Evolutionary conservation across 1,140 invertebrate species (phyloP), one percentile per base, ranked within the genome.

Genomic region (Drosophila baimaii): DNA sequence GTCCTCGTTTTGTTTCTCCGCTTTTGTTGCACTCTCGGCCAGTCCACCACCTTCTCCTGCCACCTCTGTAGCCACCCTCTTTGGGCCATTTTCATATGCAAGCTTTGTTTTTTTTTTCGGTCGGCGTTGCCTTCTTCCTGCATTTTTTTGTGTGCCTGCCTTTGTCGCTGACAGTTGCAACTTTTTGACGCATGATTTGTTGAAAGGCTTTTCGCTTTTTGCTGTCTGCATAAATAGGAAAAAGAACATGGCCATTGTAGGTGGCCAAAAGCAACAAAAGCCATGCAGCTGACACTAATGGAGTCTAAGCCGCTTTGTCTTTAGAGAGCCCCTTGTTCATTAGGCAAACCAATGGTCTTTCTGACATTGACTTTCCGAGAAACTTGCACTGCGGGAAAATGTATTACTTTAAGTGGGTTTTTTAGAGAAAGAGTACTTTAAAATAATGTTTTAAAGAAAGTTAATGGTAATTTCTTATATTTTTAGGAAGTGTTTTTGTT

Each of bases 151-250:
- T 59, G 13, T 10, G 23, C 29, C 47, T 57, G 58, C 39, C 55
- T 62, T 73, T 62, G 66, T 71, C 69, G 52, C 81, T 88, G 84
- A 88, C 84, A 88, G 84, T 89, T 84, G 76, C 80, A 84, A 89
- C 84, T 83, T 84, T 84, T 86, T 89, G 84, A 88, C 84, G 84
- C 80, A 83, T 88, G 84, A 88, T 88, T 84, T 89, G 84, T 89
- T 83, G 68, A 89, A 89, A 88, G 81, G 84, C 77, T 86, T 80
- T 75, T 77, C 46, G 77, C 68, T 82, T 86, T 68, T 78, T 74
- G n/a, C 49, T 74, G 31, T 72, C 13, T 54, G 51, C 29, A 85
- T 71, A 85, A 85, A 78, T 76, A 68, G 63, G 66, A 62, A 70
- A 77, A 51, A 58, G 49, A 58, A 79, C 76, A 54, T 83, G 76